Percentiles rank a stretch among this genome's conserved stretches.
phyloP scores from a whole-genome alignment of 2,113 vertebrate species.

The Pristiophorus japonicus region DNA sequence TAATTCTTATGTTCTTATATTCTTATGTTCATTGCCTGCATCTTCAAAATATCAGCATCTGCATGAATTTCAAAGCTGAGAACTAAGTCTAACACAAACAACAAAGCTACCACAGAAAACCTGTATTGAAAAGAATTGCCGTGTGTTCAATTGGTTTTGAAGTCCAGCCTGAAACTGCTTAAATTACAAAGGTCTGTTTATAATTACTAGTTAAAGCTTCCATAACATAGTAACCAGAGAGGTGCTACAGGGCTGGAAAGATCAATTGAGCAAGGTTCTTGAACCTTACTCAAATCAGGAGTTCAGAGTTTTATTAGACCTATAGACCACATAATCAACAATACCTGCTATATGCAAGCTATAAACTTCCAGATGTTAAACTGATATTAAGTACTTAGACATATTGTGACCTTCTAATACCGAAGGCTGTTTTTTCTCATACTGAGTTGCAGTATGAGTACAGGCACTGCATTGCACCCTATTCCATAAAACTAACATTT shows the following conservation, averaged over 20 bases:
- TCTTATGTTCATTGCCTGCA: background rate
- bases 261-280: background rate
- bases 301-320: background rate
- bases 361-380: constrained; percentile 12
- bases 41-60: background rate
- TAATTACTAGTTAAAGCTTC: background rate
- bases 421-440: background rate
- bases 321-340: background rate
- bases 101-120: background rate
- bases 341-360: background rate
- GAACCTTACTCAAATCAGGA: background rate
- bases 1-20: too few relatives aligned
- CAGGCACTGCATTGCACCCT: background rate
- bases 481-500: background rate
- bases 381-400: background rate
- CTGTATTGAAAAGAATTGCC: background rate
- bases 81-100: background rate
- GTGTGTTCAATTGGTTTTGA: background rate
- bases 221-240: background rate
- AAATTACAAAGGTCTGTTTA: background rate
- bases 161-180: background rate
- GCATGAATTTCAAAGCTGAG: background rate
- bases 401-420: background rate
- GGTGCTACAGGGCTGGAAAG: background rate
- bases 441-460: background rate